phyloP scores from a whole-genome alignment of 2,888 invertebrate species.

The Ennomos erosarius region DNA sequence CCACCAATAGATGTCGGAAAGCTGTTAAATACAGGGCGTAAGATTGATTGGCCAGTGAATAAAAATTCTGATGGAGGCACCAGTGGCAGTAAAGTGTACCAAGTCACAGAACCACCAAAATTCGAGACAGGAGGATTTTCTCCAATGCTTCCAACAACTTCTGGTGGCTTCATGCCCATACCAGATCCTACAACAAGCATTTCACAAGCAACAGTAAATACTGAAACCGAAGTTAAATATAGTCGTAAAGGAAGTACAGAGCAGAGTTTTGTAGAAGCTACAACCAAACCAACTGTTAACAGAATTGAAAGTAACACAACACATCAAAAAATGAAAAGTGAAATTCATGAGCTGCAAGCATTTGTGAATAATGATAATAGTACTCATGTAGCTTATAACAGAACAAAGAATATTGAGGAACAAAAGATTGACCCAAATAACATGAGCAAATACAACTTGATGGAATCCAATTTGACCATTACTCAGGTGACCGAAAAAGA shows the following conservation, averaged over 20 bases:
- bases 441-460: slow-evolving; percentile 73
- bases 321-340: slow-evolving; percentile 74
- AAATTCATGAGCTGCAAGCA: slow-evolving; percentile 76
- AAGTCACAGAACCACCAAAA: slow-evolving; percentile 82
- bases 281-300: slow-evolving; percentile 57
- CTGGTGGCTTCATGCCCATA: slow-evolving; percentile 90
- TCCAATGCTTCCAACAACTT: slow-evolving; percentile 89
- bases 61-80: slow-evolving; percentile 60
- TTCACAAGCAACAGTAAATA: slow-evolving; percentile 51
- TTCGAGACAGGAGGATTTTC: slow-evolving; percentile 91
- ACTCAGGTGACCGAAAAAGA: slow-evolving; percentile 78
- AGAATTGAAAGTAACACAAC: slow-evolving; percentile 62
- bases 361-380: slow-evolving; percentile 72
- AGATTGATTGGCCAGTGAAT: slow-evolving; percentile 76
- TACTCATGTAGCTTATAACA: slow-evolving; percentile 74
- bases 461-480: slow-evolving; percentile 77
- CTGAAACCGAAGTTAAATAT: slow-evolving; percentile 50
- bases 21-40: slow-evolving; percentile 82
- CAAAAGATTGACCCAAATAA: slow-evolving; percentile 70
- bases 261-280: slow-evolving; percentile 50
- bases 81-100: slow-evolving; percentile 58
- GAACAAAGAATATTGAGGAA: slow-evolving; percentile 76
- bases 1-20: slow-evolving; percentile 90
- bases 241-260: slow-evolving; percentile 54
- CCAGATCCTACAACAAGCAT: slow-evolving; percentile 68